Evolutionary conservation across 2,888 invertebrate species (phyloP).

Genomic region (Scaptodrosophila latifasciaeformis): DNA sequence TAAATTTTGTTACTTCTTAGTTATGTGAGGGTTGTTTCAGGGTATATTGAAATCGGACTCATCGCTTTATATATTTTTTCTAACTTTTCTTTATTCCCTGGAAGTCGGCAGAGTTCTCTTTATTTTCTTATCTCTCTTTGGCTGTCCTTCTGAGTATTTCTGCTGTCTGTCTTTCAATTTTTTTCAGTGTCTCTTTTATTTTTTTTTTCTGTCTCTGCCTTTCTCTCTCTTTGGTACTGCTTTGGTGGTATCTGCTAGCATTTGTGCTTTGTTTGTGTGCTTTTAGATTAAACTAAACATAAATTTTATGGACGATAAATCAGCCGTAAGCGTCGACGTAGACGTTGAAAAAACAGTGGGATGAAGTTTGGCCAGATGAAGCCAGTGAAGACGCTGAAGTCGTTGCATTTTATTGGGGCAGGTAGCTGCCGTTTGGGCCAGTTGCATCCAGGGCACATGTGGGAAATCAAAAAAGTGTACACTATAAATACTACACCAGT

Average conservation of each 20-base stretch:
- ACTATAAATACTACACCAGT: neutral
- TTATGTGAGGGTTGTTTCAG: no score
- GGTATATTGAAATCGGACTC: no score
- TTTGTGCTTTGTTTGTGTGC: slow-evolving; percentile 33
- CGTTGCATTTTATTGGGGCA: neutral
- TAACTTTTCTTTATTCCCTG: no score
- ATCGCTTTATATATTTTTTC: no score
- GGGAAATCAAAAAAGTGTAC: slow-evolving; percentile 37
- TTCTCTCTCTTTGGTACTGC: neutral
- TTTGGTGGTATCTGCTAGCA: no score
- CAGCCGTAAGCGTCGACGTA: slow-evolving; percentile 40
- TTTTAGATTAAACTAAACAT: slow-evolving; percentile 69
- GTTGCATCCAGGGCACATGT: slow-evolving; percentile 20
- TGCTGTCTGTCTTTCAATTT: neutral
- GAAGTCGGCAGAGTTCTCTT: no score
- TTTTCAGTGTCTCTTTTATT: slow-evolving; percentile 17
- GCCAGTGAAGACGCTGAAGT: neutral
- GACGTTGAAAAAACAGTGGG: no score
- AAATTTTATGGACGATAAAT: slow-evolving; percentile 65
- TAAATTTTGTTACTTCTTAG: no score
- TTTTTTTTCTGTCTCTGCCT: slow-evolving; percentile 29
- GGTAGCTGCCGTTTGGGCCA: no score
- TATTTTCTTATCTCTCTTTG: no score
- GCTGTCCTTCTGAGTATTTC: neutral
- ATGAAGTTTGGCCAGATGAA: no score